Percentiles rank a stretch among this genome's conserved stretches.
phyloP scores from a whole-genome alignment of 2,888 invertebrate species.

The Operophtera brumata region DNA sequence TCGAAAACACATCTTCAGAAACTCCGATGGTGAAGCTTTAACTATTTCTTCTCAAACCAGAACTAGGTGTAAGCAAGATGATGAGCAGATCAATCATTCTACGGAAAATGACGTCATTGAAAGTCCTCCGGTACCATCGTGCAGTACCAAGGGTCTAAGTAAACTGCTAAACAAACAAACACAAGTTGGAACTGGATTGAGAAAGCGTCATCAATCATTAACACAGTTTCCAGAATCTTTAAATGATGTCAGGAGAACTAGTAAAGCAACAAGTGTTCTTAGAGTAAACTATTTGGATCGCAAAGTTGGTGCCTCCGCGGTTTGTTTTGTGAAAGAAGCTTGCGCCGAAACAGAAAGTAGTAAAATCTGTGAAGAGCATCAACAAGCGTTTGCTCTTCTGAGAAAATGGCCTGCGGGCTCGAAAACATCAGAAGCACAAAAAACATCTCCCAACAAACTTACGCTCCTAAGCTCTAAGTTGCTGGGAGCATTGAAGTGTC shows the following conservation, averaged over 20 bases:
- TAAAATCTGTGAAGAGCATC: constrained; percentile 51
- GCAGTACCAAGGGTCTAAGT: constrained; percentile 10
- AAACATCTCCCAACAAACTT: constrained; percentile 23
- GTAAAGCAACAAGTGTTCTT: constrained; percentile 47
- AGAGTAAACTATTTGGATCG: constrained; percentile 35
- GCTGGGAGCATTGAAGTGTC: constrained; percentile 35
- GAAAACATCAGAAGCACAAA: constrained; percentile 11
- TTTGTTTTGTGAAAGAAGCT: constrained; percentile 39
- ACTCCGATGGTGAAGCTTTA: constrained; percentile 10
- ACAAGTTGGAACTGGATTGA: constrained; percentile 43
- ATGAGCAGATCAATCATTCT: neutral
- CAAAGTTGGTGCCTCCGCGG: constrained; percentile 34
- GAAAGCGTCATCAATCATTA: constrained; percentile 36
- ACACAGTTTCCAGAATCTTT: constrained; percentile 41
- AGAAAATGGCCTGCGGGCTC: constrained; percentile 39
- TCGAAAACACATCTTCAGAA: constrained; percentile 39
- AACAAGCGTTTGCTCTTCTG: constrained; percentile 41
- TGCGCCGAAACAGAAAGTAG: constrained; percentile 38
- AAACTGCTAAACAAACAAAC: constrained; percentile 31
- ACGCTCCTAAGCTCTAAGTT: constrained; percentile 38
- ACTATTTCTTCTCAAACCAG: constrained; percentile 13
- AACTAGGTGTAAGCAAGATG: neutral
- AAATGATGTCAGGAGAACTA: constrained; percentile 22
- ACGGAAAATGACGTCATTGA: neutral
- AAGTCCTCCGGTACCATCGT: constrained; percentile 7